phyloP scores from a whole-genome alignment of 1,140 invertebrate species.

The Batillaria attramentaria region DNA sequence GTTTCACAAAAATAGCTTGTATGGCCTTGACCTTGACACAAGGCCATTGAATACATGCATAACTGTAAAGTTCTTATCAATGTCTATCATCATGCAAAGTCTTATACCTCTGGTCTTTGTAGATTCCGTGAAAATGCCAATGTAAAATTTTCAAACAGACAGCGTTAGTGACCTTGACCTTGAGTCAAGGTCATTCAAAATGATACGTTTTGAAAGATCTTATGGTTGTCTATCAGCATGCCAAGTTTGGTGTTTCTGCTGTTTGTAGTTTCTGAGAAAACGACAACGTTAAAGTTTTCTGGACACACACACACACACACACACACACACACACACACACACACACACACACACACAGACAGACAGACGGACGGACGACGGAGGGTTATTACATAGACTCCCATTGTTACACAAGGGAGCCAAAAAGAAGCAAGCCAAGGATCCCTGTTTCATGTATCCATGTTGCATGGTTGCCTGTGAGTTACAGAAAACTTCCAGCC shows the following conservation, averaged over 20 bases:
- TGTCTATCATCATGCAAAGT: too few species aligned
- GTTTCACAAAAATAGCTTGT: too few species aligned
- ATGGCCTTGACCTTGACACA: too few species aligned
- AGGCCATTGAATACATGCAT: too few species aligned
- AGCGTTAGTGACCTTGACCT: background rate
- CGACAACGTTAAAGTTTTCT: background rate
- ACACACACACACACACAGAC: background rate
- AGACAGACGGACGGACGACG: too few species aligned
- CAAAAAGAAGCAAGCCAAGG: background rate
- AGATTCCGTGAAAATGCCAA: background rate
- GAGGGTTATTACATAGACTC: too few species aligned
- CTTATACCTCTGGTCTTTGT: too few species aligned
- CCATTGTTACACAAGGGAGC: background rate
- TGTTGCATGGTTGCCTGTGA: background rate
- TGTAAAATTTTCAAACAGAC: background rate
- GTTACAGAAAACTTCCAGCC: background rate
- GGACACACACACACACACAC: background rate
- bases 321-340: constrained; percentile 7
- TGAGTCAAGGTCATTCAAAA: too few species aligned
- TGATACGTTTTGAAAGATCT: too few species aligned
- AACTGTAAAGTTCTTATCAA: too few species aligned
- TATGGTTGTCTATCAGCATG: background rate
- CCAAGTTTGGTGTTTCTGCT: background rate
- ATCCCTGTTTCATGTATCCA: background rate
- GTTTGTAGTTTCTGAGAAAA: background rate